These are phyloP conservation scores for Peucedramus taeniatus DNA, from an alignment of 2,113 vertebrate species.

Conservation along the genomic window DNA sequence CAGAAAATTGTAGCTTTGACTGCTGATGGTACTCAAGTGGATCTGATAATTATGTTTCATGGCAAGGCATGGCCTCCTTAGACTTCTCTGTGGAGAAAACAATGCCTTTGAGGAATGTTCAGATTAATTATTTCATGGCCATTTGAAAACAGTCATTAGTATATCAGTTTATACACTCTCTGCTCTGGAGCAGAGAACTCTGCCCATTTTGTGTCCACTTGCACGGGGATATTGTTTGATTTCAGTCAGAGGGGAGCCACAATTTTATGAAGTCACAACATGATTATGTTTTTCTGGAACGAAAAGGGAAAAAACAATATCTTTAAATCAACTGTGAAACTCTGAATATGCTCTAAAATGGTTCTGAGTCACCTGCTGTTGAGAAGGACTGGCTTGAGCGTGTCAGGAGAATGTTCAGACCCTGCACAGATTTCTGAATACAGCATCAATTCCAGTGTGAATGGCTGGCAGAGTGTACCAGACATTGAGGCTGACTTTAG, in stretches of 20 bases:
- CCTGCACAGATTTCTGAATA: background rate
- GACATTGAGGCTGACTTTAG: background rate
- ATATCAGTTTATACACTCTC: background rate
- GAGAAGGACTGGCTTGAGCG: background rate
- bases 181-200: background rate
- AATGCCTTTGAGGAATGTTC: background rate
- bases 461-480: background rate
- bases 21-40: background rate
- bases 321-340: background rate
- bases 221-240: background rate
- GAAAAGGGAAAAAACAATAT: fast-evolving
- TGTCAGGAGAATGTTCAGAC: background rate
- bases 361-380: fast-evolving
- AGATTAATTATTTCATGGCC: background rate
- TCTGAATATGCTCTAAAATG: background rate
- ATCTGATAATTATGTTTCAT: background rate
- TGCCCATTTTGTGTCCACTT: background rate
- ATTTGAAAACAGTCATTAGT: background rate
- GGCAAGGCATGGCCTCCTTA: background rate
- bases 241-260: background rate
- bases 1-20: background rate
- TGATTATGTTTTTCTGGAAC: background rate
- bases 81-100: background rate
- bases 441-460: background rate
- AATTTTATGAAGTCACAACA: background rate